Percentiles rank a stretch among this genome's conserved stretches.
phyloP scores from a whole-genome alignment of 2,888 invertebrate species.

The Brachynemurus nebulosus region DNA sequence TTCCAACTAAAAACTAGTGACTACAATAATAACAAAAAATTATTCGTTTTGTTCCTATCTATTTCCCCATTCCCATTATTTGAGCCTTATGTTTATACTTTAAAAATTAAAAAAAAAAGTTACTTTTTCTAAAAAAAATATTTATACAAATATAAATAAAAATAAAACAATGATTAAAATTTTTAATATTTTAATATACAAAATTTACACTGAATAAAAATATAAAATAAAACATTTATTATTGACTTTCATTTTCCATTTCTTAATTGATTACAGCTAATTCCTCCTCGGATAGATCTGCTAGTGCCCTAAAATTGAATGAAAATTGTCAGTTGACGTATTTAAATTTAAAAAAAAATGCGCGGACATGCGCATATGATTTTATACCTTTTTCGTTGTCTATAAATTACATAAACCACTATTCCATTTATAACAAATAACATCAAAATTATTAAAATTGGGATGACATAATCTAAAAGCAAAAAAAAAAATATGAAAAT shows the following conservation, averaged over 20 bases:
- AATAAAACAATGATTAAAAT: too few species aligned
- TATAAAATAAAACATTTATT: background rate
- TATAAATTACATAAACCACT: constrained; percentile 58
- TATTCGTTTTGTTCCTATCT: too few species aligned
- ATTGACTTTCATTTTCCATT: too few species aligned
- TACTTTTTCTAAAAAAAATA: too few species aligned
- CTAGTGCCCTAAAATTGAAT: too few species aligned
- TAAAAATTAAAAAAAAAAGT: too few species aligned
- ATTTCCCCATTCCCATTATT: too few species aligned
- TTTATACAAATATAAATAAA: too few species aligned
- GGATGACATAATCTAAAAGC: constrained; percentile 54
- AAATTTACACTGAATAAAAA: background rate
- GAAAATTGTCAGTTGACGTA: too few species aligned
- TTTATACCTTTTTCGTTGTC: constrained; percentile 40
- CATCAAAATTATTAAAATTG: constrained; percentile 52
- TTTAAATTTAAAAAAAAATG: background rate
- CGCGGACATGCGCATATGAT: background rate
- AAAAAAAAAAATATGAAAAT: constrained; percentile 12
- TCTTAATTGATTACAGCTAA: constrained; percentile 4
- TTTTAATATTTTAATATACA: background rate
- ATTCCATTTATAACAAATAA: constrained; percentile 59
- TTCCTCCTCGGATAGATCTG: constrained; percentile 1
- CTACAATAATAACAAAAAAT: too few species aligned
- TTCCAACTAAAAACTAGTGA: too few species aligned
- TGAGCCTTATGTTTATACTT: too few species aligned